Evolutionary conservation across 2,797 vertebrate species (phyloP).

Genomic region (Ctenopoma multispine): DNA sequence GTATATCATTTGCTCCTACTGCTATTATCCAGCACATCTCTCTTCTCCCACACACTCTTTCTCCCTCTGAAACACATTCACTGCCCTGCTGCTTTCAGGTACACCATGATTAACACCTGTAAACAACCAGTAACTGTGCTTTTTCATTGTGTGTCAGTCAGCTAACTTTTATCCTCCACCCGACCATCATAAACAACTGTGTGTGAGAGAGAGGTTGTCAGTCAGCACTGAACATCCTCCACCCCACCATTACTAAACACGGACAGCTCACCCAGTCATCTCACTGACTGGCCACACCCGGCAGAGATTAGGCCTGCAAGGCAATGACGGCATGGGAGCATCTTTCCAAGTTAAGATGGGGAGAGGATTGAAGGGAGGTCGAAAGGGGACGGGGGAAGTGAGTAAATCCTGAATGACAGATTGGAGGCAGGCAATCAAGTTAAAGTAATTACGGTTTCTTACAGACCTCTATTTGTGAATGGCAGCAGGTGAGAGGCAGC

Average conservation of each 20-base stretch:
- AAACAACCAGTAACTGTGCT: slow-evolving; percentile 23
- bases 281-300: slow-evolving; percentile 78
- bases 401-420: slow-evolving; percentile 75
- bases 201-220: slow-evolving; percentile 35
- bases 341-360: slow-evolving; percentile 64
- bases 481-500: slow-evolving; percentile 40
- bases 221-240: slow-evolving; percentile 32
- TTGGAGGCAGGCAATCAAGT: slow-evolving; percentile 57
- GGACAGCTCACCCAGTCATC: slow-evolving; percentile 75
- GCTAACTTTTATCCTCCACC: slow-evolving; percentile 40
- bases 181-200: slow-evolving; percentile 46
- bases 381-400: slow-evolving; percentile 31
- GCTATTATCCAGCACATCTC: slow-evolving; percentile 59
- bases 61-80: slow-evolving; percentile 45
- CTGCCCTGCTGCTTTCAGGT: slow-evolving; percentile 41
- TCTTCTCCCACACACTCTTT: slow-evolving; percentile 52
- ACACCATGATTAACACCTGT: slow-evolving; percentile 50
- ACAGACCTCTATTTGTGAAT: slow-evolving; percentile 71
- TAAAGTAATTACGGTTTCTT: slow-evolving; percentile 77
- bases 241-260: slow-evolving; percentile 55
- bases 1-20: slow-evolving; percentile 62
- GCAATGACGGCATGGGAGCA: slow-evolving; percentile 63
- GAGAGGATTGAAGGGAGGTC: neutral
- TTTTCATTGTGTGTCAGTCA: slow-evolving; percentile 39
- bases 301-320: slow-evolving; percentile 71